A percentile compares a stretch with the other conserved stretches of the same genome.
Conservation (phyloP, 2,113 vertebrate genomes). For the Indicator maculatus region DNA sequence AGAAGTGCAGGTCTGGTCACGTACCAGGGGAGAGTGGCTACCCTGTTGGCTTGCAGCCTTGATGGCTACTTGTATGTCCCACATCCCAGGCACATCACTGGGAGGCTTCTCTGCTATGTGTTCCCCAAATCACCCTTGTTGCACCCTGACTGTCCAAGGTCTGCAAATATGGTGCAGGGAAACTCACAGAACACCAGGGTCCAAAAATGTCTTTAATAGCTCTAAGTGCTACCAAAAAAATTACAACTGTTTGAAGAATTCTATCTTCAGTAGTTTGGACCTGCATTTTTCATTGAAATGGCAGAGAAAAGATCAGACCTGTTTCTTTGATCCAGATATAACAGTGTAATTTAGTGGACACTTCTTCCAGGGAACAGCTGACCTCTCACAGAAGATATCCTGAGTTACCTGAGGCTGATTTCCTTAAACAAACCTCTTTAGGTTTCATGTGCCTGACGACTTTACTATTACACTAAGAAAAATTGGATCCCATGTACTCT, state of each 20-base stretch:
- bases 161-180: not conserved
- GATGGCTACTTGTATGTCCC: not conserved
- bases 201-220: not conserved
- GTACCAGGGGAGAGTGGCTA: not conserved
- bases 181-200: not conserved
- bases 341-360: not conserved
- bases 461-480: not conserved
- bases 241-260: not conserved
- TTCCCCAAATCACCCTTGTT: not conserved
- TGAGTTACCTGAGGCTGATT: not conserved
- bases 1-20: not conserved
- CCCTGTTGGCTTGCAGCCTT: no score
- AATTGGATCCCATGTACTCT: rapidly evolving
- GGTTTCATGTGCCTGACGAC: not conserved
- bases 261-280: not conserved
- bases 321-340: not conserved
- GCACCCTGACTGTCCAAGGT: not conserved
- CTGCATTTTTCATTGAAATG: not conserved
- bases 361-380: not conserved
- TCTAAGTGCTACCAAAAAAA: not conserved
- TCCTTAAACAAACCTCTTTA: not conserved
- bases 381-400: not conserved
- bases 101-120: not conserved
- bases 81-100: not conserved
- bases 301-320: not conserved